A percentile compares a stretch with the other conserved stretches of the same genome.
Conservation (phyloP, 2,797 vertebrate genomes). For the Acanthurus tractus region DNA sequence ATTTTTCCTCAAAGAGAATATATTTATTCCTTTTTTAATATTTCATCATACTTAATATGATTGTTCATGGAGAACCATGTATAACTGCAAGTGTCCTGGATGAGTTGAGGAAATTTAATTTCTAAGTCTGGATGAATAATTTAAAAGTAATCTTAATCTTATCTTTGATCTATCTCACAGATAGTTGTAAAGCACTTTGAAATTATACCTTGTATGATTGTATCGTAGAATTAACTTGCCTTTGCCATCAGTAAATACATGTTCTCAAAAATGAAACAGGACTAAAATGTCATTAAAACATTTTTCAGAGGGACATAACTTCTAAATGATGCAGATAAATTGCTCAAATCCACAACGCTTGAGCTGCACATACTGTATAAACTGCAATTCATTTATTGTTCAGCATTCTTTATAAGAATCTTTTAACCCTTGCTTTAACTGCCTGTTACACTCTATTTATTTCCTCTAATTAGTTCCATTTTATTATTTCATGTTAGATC, state of each 20-base stretch:
- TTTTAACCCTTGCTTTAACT: neutral
- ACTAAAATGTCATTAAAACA: no score
- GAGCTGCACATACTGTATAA: neutral
- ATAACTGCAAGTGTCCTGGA: neutral
- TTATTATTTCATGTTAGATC: neutral
- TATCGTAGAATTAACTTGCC: no score
- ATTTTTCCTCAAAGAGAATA: neutral
- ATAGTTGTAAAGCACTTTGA: neutral
- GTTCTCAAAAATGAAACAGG: no score
- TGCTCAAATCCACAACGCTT: neutral
- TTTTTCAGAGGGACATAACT: no score
- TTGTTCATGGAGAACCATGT: no score
- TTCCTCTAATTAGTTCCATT: neutral
- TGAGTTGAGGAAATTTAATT: neutral
- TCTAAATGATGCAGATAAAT: no score
- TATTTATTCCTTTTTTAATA: no score
- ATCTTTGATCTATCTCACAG: neutral
- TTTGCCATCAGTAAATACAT: no score
- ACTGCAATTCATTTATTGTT: neutral
- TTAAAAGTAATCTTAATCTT: neutral
- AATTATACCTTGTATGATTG: neutral
- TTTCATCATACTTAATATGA: no score
- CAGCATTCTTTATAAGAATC: neutral
- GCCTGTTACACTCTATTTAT: neutral
- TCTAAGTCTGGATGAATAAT: neutral